phyloP scores from a whole-genome alignment of 2,113 vertebrate genomes.

The Rhinichthys klamathensis region DNA sequence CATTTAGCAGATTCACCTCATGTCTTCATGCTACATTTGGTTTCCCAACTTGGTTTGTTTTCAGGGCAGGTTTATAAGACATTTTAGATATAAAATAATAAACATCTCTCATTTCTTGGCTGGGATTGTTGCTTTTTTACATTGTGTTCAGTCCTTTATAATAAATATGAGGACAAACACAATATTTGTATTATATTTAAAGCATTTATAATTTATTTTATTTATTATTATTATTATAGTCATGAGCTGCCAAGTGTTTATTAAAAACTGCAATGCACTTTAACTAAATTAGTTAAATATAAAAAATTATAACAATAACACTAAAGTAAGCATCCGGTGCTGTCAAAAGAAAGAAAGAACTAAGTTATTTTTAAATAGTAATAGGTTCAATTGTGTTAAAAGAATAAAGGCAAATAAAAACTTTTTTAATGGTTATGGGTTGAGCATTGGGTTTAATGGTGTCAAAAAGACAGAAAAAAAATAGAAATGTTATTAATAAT shows the following conservation, averaged over 20 bases:
- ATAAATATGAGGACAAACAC: neutral
- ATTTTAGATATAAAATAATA: conserved; percentile 22
- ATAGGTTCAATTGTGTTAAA: too few relatives aligned
- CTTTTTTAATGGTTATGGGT: too few relatives aligned
- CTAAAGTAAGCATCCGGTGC: neutral
- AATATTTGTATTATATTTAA: neutral
- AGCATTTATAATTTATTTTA: neutral
- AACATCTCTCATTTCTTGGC: conserved; percentile 33
- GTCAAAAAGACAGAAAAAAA: neutral
- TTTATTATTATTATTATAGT: neutral
- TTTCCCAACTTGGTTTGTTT: neutral
- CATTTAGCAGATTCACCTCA: neutral
- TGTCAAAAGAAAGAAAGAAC: neutral
- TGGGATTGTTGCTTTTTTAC: neutral
- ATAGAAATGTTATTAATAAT: neutral
- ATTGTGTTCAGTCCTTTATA: neutral
- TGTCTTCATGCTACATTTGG: neutral
- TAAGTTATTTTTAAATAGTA: too few relatives aligned
- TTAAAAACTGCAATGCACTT: neutral
- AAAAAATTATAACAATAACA: neutral
- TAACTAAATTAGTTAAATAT: neutral
- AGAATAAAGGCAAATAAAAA: too few relatives aligned
- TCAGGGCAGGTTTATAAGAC: conserved; percentile 30
- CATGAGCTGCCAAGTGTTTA: neutral
- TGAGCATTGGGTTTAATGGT: neutral